phyloP scores from a whole-genome alignment of 2,888 invertebrate species.

The Leistus spinibarbis region DNA sequence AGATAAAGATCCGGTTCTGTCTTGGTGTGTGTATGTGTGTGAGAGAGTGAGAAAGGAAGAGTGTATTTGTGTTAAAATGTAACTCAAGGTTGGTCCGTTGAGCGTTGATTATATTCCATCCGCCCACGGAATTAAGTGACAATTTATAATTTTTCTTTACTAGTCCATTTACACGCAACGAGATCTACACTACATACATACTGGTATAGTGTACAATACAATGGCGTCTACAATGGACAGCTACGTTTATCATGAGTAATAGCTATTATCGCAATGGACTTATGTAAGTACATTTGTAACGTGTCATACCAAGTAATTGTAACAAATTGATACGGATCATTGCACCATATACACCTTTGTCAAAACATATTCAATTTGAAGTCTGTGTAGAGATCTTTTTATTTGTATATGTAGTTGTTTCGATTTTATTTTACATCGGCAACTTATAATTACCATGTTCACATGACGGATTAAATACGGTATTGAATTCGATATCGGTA shows the following conservation, averaged over 20 bases:
- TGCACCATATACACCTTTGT: not conserved
- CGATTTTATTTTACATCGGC: too few relatives aligned
- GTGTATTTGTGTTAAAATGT: not conserved
- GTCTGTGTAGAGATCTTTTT: not conserved
- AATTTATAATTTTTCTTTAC: conserved; percentile 30
- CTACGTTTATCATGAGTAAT: not conserved
- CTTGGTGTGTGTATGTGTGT: not conserved
- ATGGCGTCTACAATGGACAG: not conserved
- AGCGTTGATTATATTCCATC: not conserved
- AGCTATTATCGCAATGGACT: conserved; percentile 7
- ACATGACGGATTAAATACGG: too few relatives aligned
- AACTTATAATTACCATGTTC: too few relatives aligned
- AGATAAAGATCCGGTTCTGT: not conserved
- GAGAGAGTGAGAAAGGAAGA: not conserved
- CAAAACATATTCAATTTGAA: not conserved
- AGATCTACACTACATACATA: not conserved
- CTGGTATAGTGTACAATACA: not conserved
- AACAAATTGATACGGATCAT: not conserved
- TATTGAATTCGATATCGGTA: too few relatives aligned
- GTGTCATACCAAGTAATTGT: conserved; percentile 22
- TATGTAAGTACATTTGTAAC: conserved; percentile 22
- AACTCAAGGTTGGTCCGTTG: conserved; percentile 20
- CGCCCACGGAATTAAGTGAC: conserved; percentile 31
- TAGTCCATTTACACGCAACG: conserved; percentile 6
- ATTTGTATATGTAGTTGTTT: too few relatives aligned